Evolutionary conservation across 2,797 vertebrate species (phyloP), one percentile per base, ranked within the genome.

Genomic region (Botia almorhae): DNA sequence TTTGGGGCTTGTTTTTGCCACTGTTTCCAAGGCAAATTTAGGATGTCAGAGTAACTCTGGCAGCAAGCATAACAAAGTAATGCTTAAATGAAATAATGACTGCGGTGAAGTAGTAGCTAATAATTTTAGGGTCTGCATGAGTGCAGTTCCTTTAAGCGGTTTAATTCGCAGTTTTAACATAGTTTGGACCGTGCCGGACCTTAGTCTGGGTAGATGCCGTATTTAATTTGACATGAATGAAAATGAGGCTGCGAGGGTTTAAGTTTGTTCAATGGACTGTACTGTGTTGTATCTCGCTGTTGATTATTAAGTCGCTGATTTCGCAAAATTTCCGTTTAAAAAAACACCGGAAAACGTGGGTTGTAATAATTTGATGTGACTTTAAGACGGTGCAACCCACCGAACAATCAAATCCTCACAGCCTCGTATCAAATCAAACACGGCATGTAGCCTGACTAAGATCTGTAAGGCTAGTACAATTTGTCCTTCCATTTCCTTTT

Each of bases 1-100:
- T 85, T 84, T 81, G 67, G 63, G 39, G 70, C 19, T 81, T 83
- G 76, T 72, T 85, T 65, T 83, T 85, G 70, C 82, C n/a, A 71
- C 65, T 64, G 79, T 83, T 71, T 86, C 83, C 70, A 76, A 69
- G 84, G 83, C 74, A 51, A 83, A 70, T 56, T 69, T 80, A 53
- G 69, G 60, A 61, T 67, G 70, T 78, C 70, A 68, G 78, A 50
- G 43, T 70, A 80, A 74, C 26, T 56, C 43, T 56, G 46, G 55
- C 50, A 74, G 71, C 48, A 63, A 70, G 77, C 63, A 78, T 23
- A 46, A 82, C 68, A 76, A 65, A 80, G 53, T 53, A 17, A 36
- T 80, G 61, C 68, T 56, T 26, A 16, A 79, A 72, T 43, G 19
- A 85, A 69, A 76, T 64, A 50, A 68, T 21, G 56, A 50, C 60